Evolutionary conservation across 2,797 vertebrate genomes (phyloP).

Genomic region (Mormyrus proboscirostris): DNA sequence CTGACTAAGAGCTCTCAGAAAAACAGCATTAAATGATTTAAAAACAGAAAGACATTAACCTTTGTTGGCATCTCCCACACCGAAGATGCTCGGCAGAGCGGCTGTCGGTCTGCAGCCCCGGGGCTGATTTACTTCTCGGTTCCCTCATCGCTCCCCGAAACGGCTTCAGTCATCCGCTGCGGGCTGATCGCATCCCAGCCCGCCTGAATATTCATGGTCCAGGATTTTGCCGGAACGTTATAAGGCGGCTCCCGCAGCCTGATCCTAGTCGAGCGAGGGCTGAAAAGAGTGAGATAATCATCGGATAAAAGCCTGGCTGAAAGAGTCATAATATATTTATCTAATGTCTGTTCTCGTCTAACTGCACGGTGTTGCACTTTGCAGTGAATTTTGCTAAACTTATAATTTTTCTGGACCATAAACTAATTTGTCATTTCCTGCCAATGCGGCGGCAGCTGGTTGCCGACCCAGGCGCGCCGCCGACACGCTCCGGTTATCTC

Average conservation of each 20-base stretch:
- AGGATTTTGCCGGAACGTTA: background rate
- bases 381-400: background rate
- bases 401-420: background rate
- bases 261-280: background rate
- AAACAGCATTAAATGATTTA: background rate
- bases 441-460: background rate
- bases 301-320: background rate
- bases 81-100: background rate
- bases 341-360: background rate
- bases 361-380: background rate
- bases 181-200: background rate
- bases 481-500: background rate
- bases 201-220: background rate
- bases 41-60: conserved; percentile 2
- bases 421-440: background rate
- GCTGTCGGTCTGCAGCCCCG: background rate
- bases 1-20: background rate
- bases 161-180: background rate
- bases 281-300: background rate
- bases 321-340: background rate
- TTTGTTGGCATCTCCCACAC: background rate
- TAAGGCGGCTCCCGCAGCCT: background rate
- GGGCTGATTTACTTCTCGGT: background rate
- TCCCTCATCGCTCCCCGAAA: background rate
- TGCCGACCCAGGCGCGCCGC: background rate